A percentile compares a stretch with the other conserved stretches of the same genome.
Conservation (phyloP, 2,797 vertebrate species). For the Semaprochilodus insignis region DNA sequence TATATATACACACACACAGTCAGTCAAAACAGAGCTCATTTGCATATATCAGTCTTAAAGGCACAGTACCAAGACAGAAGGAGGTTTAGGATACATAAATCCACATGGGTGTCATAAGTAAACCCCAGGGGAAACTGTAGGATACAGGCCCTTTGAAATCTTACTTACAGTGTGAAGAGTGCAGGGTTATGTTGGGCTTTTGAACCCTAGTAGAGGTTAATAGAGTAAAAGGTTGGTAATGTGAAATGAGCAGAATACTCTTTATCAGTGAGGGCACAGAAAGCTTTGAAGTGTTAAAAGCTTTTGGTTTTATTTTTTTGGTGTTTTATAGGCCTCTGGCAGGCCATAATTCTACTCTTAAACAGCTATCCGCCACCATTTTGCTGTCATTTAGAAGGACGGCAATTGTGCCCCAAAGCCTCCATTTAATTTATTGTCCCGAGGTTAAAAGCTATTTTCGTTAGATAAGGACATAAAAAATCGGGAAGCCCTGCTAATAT, state of each 20-base stretch:
- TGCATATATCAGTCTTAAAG: too few species aligned
- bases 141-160: not conserved
- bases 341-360: conserved; percentile 22
- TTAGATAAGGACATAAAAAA: conserved; percentile 35
- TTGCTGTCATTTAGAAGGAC: conserved; percentile 62
- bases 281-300: not conserved
- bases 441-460: conserved; percentile 50
- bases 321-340: conserved; percentile 1
- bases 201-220: not conserved
- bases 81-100: too few species aligned
- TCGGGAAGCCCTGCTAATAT: conserved; percentile 39
- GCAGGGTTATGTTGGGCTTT: not conserved
- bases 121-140: too few species aligned
- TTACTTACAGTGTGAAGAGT: not conserved
- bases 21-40: too few species aligned
- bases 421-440: conserved; percentile 66
- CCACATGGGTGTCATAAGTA: too few species aligned
- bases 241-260: not conserved
- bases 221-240: not conserved
- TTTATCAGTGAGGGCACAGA: not conserved
- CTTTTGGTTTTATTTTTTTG: not conserved
- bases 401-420: conserved; percentile 63
- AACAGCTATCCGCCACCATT: not conserved
- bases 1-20: too few species aligned
- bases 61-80: too few species aligned